Base-by-base conservation (phyloP, 2,113 vertebrate genomes). In the Stigmatopora nigra region DNA sequence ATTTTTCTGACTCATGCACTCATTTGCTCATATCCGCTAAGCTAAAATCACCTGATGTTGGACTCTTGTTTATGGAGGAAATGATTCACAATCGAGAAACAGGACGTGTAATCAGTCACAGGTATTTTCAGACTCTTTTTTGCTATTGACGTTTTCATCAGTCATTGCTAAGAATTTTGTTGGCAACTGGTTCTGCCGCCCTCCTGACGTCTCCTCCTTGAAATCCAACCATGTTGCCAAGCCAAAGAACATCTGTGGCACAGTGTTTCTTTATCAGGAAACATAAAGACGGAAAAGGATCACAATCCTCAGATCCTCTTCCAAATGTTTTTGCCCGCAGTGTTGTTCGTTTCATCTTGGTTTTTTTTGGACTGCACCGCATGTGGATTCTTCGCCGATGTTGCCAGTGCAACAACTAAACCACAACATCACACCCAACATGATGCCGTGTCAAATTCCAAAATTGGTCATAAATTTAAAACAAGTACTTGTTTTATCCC, bases 191-290 rank as follows among this genome's bases (percentile, higher is more conserved):
- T 17, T 16, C 25, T 15, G 25, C 6, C 0, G 56, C 7, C 56
- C 35, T 19, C 31, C 8, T 59, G 7, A 38, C 48, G 38, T 60
- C 35, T 36, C 41, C 0, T 41, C 41, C 41, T 44, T n/a, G 13
- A 2, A 31, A 15, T 53, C 14, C 46, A 41, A 4, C 2, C 16
- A 60, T 60, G 36, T 36, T 41, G 31, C 36, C 10, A 60, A 11
- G 58, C 58, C 19, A 71, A 17, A 20, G 68, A 86, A 91, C 90
- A 92, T 92, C 88, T 92, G 91, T 57, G 69, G 68, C 63, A 64
- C 91, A 90, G 88, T 59, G 49, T 84, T 90, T 90, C 90, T 61
- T 45, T 88, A 89, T 88, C 84, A 85, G 83, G 81, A 87, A 88
- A 86, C 78, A 83, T 79, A 68, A 67, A 77, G 76, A 44, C 57